These are phyloP conservation scores for Zoanthus sansibaricus DNA, from an alignment of 92 coral and sea anemone genomes.

Conservation along the genomic window DNA sequence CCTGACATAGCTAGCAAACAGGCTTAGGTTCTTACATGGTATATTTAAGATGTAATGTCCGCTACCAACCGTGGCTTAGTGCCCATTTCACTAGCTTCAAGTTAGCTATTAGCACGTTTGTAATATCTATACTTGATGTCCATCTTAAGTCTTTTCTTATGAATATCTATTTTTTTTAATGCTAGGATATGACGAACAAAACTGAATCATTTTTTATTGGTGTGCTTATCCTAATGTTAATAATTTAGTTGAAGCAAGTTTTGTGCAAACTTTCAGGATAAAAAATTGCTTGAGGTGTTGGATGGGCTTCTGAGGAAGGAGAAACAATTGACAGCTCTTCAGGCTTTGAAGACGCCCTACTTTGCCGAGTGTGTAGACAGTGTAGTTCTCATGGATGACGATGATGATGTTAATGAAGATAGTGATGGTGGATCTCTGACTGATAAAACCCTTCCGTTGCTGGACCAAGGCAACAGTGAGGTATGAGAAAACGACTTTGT, in stretches of 20 bases:
- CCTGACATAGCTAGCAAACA: too few species aligned
- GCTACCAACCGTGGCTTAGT: too few species aligned
- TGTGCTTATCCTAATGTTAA: too few species aligned
- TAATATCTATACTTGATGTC: too few species aligned
- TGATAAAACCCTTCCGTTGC: neutral
- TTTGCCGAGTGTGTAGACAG: conserved; percentile 26
- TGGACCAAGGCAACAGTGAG: neutral
- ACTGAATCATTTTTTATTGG: too few species aligned
- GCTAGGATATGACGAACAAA: too few species aligned
- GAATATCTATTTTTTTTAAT: too few species aligned
- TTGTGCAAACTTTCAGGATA: conserved; percentile 4
- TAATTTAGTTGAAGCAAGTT: neutral
- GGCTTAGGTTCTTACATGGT: too few species aligned
- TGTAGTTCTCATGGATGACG: conserved; percentile 38
- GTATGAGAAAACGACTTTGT: neutral
- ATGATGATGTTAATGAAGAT: conserved; percentile 8
- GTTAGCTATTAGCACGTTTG: too few species aligned
- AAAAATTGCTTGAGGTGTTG: conserved; percentile 18
- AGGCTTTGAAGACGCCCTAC: conserved; percentile 34
- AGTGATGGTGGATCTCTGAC: conserved; percentile 18
- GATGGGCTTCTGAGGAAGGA: conserved; percentile 42
- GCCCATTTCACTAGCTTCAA: too few species aligned
- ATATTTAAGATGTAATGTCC: too few species aligned
- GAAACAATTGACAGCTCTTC: conserved; percentile 22
- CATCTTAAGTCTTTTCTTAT: too few species aligned